Conservation (phyloP, 2,888 invertebrate species). For the Pristionchus arcanus region DNA sequence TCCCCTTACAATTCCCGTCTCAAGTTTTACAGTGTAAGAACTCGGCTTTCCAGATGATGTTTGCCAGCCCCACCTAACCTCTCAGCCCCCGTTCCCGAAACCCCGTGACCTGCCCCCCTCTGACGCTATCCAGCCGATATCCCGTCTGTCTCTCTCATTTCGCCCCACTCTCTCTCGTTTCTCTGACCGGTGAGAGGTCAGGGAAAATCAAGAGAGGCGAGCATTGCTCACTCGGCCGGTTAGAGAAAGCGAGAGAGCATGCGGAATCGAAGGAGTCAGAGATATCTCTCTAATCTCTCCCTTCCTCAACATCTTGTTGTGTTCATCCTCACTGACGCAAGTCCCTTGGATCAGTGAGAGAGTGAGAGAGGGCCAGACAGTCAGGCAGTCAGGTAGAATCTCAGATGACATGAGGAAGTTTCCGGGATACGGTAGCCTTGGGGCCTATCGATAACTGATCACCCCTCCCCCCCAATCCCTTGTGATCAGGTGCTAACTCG, state of each 20-base stretch:
- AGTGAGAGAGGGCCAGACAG: not conserved
- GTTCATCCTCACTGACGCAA: constrained; percentile 49
- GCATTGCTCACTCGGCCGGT: not conserved
- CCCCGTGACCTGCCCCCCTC: constrained; percentile 19
- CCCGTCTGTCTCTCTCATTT: too few species aligned
- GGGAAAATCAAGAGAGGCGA: too few species aligned
- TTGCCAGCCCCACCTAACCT: not conserved
- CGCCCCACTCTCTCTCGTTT: too few species aligned
- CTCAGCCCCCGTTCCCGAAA: not conserved
- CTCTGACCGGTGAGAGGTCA: too few species aligned
- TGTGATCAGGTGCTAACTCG: not conserved
- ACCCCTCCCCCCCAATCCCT: not conserved
- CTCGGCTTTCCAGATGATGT: not conserved
- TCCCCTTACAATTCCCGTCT: not conserved
- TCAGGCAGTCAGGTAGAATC: not conserved
- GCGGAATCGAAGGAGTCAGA: not conserved
- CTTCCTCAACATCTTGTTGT: not conserved
- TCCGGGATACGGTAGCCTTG: not conserved
- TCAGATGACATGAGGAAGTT: not conserved
- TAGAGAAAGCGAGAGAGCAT: not conserved
- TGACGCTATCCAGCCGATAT: too few species aligned
- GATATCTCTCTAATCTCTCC: not conserved
- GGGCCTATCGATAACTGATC: not conserved
- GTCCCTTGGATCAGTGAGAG: constrained; percentile 10
- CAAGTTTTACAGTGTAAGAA: not conserved